Percentiles rank a stretch among this genome's conserved stretches.
phyloP scores from a whole-genome alignment of 2,888 invertebrate genomes.

The Lasioglossum oenotherae region DNA sequence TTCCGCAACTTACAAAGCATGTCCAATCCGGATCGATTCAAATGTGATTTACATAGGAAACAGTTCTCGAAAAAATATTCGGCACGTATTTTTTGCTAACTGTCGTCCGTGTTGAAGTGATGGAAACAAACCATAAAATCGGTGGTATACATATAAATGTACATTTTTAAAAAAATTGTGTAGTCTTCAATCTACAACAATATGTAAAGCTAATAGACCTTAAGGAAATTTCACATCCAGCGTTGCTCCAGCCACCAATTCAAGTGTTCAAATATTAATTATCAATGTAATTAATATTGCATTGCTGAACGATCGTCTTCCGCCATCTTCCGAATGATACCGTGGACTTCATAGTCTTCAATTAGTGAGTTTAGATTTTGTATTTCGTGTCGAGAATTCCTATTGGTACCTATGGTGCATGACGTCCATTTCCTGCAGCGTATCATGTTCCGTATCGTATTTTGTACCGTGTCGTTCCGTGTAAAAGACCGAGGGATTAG shows the following conservation, averaged over 20 bases:
- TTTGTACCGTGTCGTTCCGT: background rate
- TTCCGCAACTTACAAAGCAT: background rate
- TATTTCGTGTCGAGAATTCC: background rate
- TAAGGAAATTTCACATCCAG: too few species aligned
- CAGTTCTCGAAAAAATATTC: background rate
- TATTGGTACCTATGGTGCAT: background rate
- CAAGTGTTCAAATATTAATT: too few species aligned
- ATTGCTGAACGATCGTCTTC: background rate
- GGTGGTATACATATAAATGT: background rate
- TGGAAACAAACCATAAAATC: background rate
- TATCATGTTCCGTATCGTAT: constrained; percentile 7
- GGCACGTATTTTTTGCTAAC: background rate
- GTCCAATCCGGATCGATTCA: background rate
- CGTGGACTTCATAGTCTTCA: background rate
- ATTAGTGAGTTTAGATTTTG: background rate
- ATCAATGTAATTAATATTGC: too few species aligned
- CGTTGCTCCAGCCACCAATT: too few species aligned
- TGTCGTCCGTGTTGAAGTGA: background rate
- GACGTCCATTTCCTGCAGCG: background rate
- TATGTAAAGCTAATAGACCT: too few species aligned
- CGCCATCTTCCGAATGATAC: background rate
- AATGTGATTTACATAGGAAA: background rate
- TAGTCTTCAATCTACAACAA: background rate
- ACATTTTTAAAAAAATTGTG: background rate
- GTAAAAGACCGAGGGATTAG: background rate